Conservation (phyloP, 2,888 invertebrate genomes). For the Acleris literana region DNA sequence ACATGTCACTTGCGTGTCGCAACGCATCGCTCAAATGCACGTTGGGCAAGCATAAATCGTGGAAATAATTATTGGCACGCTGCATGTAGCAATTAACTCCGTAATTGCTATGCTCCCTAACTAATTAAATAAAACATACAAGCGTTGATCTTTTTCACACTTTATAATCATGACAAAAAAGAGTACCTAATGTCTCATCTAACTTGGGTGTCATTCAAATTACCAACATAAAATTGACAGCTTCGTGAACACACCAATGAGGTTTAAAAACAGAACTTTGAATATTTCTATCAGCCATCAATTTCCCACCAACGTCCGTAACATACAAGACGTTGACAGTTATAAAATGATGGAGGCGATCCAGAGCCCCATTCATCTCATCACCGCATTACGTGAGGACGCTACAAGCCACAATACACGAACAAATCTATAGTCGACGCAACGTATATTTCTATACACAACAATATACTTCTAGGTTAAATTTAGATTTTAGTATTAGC, state of each 20-base stretch:
- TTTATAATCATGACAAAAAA: too few relatives aligned
- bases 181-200: too few relatives aligned
- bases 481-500: constrained; percentile 12
- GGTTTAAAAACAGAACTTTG: constrained; percentile 12
- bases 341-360: constrained; percentile 19
- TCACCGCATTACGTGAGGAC: constrained; percentile 15
- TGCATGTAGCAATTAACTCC: too few relatives aligned
- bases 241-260: background rate
- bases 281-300: constrained; percentile 6
- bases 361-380: constrained; percentile 21
- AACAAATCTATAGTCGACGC: constrained; percentile 20
- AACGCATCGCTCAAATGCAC: too few relatives aligned
- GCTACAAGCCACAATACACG: constrained; percentile 9
- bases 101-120: too few relatives aligned
- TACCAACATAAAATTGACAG: background rate
- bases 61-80: too few relatives aligned
- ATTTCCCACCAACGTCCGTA: constrained; percentile 4
- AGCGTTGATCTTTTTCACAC: too few relatives aligned
- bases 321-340: constrained; percentile 18
- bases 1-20: too few relatives aligned
- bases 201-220: too few relatives aligned
- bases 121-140: too few relatives aligned
- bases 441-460: constrained; percentile 1
- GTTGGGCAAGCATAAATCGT: too few relatives aligned
- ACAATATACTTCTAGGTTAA: constrained; percentile 10